These are phyloP conservation scores for Rutpela maculata DNA, from an alignment of 2,888 invertebrate genomes.

Conservation along the genomic window DNA sequence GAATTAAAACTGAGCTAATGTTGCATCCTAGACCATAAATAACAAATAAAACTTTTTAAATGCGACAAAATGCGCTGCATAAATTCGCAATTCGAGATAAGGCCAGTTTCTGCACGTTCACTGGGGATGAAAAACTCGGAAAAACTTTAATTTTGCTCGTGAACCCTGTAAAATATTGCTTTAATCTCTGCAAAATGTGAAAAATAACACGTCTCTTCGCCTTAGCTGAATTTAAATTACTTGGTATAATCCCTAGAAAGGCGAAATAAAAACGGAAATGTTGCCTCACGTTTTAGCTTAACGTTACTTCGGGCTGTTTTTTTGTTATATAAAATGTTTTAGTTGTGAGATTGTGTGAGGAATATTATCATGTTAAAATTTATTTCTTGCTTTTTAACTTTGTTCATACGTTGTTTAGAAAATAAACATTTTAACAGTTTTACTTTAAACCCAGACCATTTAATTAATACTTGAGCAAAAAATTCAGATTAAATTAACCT, in stretches of 20 bases:
- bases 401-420: slow-evolving; percentile 29
- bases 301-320: slow-evolving; percentile 37
- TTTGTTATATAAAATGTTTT: slow-evolving; percentile 43
- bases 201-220: slow-evolving; percentile 70
- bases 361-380: slow-evolving; percentile 50
- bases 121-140: slow-evolving; percentile 65
- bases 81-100: slow-evolving; percentile 68
- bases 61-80: slow-evolving; percentile 70
- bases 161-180: slow-evolving; percentile 73
- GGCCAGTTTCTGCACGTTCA: slow-evolving; percentile 71
- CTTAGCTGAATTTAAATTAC: slow-evolving; percentile 74
- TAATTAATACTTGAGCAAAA: slow-evolving; percentile 18
- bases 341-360: slow-evolving; percentile 43
- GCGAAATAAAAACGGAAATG: slow-evolving; percentile 66
- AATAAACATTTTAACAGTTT: slow-evolving; percentile 26
- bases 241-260: slow-evolving; percentile 70
- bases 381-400: slow-evolving; percentile 41
- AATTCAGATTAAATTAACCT: neutral
- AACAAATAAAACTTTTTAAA: slow-evolving; percentile 68
- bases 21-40: slow-evolving; percentile 63
- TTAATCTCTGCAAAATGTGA: slow-evolving; percentile 72
- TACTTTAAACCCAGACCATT: slow-evolving; percentile 6
- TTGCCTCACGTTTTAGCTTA: slow-evolving; percentile 49
- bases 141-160: slow-evolving; percentile 73
- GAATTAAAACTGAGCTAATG: slow-evolving; percentile 62